Percentiles rank a stretch among this genome's conserved stretches.
phyloP scores from a whole-genome alignment of 2,113 vertebrate genomes.

The Lasiurus borealis region DNA sequence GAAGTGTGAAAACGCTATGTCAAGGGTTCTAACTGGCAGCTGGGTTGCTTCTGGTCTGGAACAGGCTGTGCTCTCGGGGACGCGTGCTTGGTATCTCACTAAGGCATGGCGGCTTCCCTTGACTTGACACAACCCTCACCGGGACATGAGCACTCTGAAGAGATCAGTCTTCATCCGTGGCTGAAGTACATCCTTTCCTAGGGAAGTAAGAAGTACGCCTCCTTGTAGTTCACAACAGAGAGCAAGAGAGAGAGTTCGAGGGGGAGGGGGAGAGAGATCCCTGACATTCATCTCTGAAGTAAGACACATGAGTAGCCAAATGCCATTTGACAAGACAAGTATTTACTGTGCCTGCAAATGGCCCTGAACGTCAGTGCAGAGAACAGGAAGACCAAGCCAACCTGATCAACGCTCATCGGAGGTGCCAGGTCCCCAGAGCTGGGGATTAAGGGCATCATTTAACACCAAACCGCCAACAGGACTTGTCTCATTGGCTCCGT shows the following conservation, averaged over 20 bases:
- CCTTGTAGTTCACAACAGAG: not conserved
- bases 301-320: constrained; percentile 68
- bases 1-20: not conserved
- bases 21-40: not conserved
- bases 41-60: constrained; percentile 14
- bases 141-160: constrained; percentile 45
- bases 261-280: not conserved
- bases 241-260: not conserved
- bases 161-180: constrained; percentile 26
- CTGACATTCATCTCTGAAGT: constrained; percentile 62
- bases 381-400: not conserved
- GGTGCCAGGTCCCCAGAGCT: not conserved
- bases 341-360: constrained; percentile 61
- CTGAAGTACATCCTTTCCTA: not conserved
- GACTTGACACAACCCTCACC: constrained; percentile 53
- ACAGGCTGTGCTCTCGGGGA: not conserved
- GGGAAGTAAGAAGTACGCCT: not conserved
- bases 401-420: not conserved
- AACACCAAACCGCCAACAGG: not conserved
- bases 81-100: not conserved
- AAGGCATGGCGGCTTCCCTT: not conserved
- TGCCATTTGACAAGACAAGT: constrained; percentile 69
- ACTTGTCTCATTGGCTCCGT: not conserved
- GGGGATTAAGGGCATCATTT: constrained; percentile 47
- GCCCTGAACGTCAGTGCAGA: not conserved